These are phyloP conservation scores for Gymnothorax javanicus DNA, from an alignment of 2,797 vertebrate species.

Conservation along the genomic window DNA sequence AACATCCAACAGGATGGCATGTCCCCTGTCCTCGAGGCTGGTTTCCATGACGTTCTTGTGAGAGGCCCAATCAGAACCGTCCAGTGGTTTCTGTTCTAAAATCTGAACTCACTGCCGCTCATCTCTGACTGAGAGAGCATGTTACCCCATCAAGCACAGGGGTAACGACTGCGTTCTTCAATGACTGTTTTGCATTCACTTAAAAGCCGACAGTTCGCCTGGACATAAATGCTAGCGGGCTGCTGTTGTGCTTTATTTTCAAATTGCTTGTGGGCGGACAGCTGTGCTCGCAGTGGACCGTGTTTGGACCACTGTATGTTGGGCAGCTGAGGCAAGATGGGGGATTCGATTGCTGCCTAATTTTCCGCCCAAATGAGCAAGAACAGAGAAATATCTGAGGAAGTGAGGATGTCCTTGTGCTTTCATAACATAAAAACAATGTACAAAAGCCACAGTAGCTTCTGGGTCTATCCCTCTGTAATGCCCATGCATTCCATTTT, in stretches of 20 bases:
- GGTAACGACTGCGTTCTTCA: background rate
- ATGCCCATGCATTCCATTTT: background rate
- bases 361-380: slow-evolving; percentile 17
- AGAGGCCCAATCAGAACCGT: slow-evolving; percentile 29
- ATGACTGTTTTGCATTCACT: background rate
- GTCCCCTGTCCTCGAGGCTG: slow-evolving; percentile 29
- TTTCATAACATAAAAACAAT: background rate
- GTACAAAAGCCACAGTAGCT: background rate
- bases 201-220: background rate
- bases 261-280: background rate
- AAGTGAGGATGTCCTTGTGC: background rate
- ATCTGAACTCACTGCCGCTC: background rate
- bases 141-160: background rate
- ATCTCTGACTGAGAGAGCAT: slow-evolving; percentile 5
- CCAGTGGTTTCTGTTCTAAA: slow-evolving; percentile 4
- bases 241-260: background rate
- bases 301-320: background rate
- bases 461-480: background rate
- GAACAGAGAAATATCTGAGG: background rate
- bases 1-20: slow-evolving; percentile 37
- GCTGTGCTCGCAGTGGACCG: too few relatives aligned
- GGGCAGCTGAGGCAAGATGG: too few relatives aligned
- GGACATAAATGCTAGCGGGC: background rate
- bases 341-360: background rate
- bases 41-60: slow-evolving; percentile 47